Percentiles rank a stretch among this genome's conserved stretches.
Evolutionary conservation across 2,797 vertebrate species (phyloP).

Genomic region (Phrynocephalus forsythii): DNA sequence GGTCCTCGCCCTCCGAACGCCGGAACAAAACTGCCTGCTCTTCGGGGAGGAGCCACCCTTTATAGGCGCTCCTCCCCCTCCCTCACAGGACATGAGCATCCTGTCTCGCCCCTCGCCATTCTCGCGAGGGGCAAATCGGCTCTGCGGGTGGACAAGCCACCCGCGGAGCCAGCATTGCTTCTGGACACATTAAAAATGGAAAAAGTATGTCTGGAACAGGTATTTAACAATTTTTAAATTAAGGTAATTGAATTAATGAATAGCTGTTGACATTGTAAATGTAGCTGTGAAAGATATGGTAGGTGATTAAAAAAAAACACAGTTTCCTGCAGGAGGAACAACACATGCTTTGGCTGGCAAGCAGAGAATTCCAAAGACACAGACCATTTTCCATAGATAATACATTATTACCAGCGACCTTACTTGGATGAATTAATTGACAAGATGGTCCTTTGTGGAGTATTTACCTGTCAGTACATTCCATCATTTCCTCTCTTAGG

Average conservation of each 20-base stretch:
- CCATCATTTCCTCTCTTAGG: conserved; percentile 37
- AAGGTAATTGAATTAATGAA: not conserved
- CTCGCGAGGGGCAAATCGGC: no score
- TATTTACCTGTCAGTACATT: conserved; percentile 38
- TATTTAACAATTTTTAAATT: conserved; percentile 1
- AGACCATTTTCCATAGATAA: not conserved
- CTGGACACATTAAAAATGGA: conserved; percentile 10
- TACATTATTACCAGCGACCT: not conserved
- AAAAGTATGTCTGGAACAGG: not conserved
- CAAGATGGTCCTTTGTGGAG: conserved; percentile 1
- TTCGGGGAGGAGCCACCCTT: no score
- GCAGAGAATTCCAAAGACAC: not conserved
- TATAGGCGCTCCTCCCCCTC: no score
- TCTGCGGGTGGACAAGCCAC: no score
- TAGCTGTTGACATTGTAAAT: not conserved
- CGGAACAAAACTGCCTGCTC: no score
- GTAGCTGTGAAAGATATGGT: not conserved
- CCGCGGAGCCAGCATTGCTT: no score
- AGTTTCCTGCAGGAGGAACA: not conserved
- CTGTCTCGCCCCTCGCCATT: no score
- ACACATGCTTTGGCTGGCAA: not conserved
- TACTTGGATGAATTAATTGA: conserved; percentile 41
- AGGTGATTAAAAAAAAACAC: no score
- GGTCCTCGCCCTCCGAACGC: no score
- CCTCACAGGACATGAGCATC: no score